Evolutionary conservation across 2,888 invertebrate species (phyloP).

Genomic region (Congeria kusceri): DNA sequence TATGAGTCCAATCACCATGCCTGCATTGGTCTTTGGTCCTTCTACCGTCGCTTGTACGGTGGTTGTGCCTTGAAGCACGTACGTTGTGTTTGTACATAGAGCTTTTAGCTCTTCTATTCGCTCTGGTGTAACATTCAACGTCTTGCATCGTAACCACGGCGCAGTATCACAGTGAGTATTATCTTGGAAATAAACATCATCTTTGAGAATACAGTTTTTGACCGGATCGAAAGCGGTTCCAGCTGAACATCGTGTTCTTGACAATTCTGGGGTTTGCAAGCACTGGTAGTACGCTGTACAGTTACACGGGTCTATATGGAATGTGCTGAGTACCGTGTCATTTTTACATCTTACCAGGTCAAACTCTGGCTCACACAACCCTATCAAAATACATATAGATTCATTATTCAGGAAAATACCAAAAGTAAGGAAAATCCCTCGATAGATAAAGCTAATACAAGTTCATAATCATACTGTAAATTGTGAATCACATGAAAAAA

Average conservation of each 20-base stretch:
- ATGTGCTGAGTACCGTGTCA: neutral
- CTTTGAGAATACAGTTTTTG: neutral
- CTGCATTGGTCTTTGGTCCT: constrained; percentile 15
- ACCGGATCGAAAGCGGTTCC: constrained; percentile 27
- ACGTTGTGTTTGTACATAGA: constrained; percentile 10
- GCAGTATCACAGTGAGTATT: too few relatives aligned
- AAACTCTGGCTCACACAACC: constrained; percentile 23
- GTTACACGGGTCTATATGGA: constrained; percentile 22
- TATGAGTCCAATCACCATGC: constrained; percentile 37
- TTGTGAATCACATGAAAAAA: too few relatives aligned
- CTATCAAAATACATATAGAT: constrained; percentile 25
- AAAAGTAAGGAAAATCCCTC: too few relatives aligned
- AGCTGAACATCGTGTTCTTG: neutral
- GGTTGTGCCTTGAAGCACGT: neutral
- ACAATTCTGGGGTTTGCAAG: constrained; percentile 4
- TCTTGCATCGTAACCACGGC: neutral
- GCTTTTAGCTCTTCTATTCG: constrained; percentile 7
- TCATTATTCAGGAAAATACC: too few relatives aligned
- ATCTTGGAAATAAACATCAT: too few relatives aligned
- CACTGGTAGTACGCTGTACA: constrained; percentile 25
- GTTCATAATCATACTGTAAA: too few relatives aligned
- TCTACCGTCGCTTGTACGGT: neutral
- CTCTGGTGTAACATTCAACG: constrained; percentile 2
- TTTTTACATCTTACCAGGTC: constrained; percentile 10
- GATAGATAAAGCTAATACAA: too few relatives aligned